Conservation (phyloP, 2,888 invertebrate genomes). For the Cantharis lateralis region DNA sequence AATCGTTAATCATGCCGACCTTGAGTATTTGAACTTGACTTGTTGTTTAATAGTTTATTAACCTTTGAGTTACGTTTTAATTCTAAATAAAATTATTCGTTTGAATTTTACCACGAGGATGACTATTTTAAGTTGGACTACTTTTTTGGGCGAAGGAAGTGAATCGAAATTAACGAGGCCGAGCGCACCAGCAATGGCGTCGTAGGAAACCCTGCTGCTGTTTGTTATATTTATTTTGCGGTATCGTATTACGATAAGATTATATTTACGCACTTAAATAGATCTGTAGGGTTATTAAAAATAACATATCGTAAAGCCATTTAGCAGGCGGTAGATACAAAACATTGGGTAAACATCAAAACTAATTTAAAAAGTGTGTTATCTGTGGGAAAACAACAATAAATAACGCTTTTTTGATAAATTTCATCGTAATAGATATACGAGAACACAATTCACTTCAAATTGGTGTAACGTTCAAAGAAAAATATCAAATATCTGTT, state of each 20-base stretch:
- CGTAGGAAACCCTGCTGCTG: conserved; percentile 11
- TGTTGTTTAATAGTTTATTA: conserved; percentile 8
- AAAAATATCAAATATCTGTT: neutral
- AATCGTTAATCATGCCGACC: conserved; percentile 9
- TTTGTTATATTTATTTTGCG: conserved; percentile 20
- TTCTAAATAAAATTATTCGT: conserved; percentile 5
- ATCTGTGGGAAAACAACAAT: conserved; percentile 1
- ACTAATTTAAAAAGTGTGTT: neutral
- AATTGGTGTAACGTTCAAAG: neutral
- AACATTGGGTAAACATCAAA: neutral
- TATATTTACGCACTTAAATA: conserved; percentile 12
- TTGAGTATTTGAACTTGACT: conserved; percentile 9
- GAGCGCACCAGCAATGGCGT: conserved; percentile 7
- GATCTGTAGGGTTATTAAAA: conserved; percentile 11
- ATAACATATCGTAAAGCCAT: conserved; percentile 4
- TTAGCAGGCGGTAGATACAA: neutral
- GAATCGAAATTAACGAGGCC: neutral
- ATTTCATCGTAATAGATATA: neutral
- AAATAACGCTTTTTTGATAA: neutral
- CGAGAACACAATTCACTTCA: neutral
- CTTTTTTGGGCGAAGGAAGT: conserved; percentile 5
- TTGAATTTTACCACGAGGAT: neutral
- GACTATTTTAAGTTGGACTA: neutral
- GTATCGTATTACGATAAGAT: conserved; percentile 19
- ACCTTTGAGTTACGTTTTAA: conserved; percentile 3